Evolutionary conservation across 1,140 invertebrate species (phyloP).

Genomic region (Sitophilus oryzae): DNA sequence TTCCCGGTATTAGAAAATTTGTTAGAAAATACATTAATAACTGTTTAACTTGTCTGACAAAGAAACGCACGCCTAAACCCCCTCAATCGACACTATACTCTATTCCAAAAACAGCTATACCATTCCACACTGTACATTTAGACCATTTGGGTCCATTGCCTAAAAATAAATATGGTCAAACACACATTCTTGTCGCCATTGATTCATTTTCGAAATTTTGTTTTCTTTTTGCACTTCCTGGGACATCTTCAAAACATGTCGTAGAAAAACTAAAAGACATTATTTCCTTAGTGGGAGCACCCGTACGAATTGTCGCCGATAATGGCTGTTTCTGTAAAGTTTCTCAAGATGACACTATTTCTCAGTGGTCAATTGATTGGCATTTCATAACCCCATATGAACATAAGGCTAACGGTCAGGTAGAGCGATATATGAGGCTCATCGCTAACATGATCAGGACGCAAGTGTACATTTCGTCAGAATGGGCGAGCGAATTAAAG

Average conservation of each 20-base stretch:
- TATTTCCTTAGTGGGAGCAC: neutral
- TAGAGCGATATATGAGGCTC: neutral
- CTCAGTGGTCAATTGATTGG: conserved; percentile 1
- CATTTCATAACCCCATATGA: neutral
- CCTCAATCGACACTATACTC: neutral
- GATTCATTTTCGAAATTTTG: no score
- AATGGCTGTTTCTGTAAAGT: neutral
- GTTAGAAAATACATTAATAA: conserved; percentile 2
- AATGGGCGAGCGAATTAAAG: no score
- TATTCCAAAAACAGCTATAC: neutral
- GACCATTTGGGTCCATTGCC: conserved; percentile 3
- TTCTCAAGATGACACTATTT: neutral
- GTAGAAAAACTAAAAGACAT: neutral
- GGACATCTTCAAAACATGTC: no score
- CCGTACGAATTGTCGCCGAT: neutral
- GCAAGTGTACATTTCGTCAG: neutral
- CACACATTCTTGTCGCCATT: no score
- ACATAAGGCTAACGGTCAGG: conserved; percentile 3
- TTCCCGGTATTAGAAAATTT: neutral
- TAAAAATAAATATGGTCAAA: no score
- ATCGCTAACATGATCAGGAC: conserved; percentile 3
- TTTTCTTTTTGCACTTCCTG: no score
- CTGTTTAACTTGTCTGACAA: conserved; percentile 1
- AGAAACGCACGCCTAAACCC: neutral
- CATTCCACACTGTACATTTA: conserved; percentile 11